Conservation (phyloP, 2,797 vertebrate species). For the Lagocephalus sceleratus region DNA sequence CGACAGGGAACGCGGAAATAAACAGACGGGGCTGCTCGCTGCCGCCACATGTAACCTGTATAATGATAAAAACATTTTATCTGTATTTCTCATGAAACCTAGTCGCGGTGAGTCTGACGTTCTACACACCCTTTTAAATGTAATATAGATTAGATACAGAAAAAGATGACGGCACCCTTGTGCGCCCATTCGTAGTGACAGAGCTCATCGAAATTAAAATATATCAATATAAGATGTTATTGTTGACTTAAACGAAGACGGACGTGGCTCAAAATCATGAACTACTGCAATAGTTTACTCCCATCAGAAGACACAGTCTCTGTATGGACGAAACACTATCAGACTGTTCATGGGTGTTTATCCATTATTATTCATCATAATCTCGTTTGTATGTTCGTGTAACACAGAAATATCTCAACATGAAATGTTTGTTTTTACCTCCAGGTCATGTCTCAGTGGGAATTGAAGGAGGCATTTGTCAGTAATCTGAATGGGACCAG, state of each 20-base stretch:
- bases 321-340: background rate
- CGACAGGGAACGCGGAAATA: no score
- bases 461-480: slow-evolving; percentile 88
- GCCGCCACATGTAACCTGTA: no score
- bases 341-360: background rate
- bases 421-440: slow-evolving; percentile 21
- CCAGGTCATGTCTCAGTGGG: slow-evolving; percentile 82
- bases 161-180: background rate
- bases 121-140: background rate
- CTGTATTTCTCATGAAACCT: background rate
- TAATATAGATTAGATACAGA: background rate
- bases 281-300: background rate
- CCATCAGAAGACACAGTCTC: background rate
- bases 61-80: no score
- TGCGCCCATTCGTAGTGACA: background rate
- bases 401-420: background rate
- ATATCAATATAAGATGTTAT: background rate
- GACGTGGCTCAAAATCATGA: background rate
- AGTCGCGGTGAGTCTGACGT: slow-evolving; percentile 9
- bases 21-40: no score
- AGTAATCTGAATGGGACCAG: slow-evolving; percentile 90
- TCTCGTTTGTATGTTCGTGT: background rate
- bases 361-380: background rate
- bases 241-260: background rate
- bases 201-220: background rate